Conservation (phyloP, 2,113 vertebrate species). For the Elaphurus davidianus region DNA sequence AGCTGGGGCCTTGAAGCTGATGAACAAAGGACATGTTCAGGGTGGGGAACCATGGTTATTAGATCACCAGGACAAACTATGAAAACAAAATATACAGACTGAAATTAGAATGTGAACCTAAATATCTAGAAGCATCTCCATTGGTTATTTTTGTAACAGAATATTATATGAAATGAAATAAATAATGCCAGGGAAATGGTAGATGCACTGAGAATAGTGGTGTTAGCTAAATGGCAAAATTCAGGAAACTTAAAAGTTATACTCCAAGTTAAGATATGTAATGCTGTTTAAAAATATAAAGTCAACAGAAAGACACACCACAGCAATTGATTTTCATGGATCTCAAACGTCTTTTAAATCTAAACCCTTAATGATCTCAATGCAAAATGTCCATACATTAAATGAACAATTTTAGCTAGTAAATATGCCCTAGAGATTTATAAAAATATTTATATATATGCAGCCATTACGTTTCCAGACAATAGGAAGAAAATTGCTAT, state of each 20-base stretch:
- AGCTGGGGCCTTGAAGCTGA: not conserved
- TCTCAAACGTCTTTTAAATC: conserved; percentile 90
- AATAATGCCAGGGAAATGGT: conserved; percentile 66
- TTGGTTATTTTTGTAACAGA: not conserved
- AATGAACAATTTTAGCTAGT: conserved; percentile 84
- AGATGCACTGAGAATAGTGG: conserved; percentile 91
- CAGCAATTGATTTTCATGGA: conserved; percentile 92
- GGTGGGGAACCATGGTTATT: not conserved
- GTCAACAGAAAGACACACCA: conserved; percentile 94
- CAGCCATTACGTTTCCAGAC: conserved; percentile 81
- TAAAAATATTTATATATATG: conserved; percentile 81
- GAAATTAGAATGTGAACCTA: not conserved
- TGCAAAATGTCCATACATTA: conserved; percentile 85
- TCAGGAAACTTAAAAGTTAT: conserved; percentile 96
- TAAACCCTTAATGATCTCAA: conserved; percentile 87
- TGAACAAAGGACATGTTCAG: not conserved
- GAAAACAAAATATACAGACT: not conserved
- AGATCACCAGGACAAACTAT: not conserved
- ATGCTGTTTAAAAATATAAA: conserved; percentile 97
- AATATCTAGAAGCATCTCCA: not conserved
- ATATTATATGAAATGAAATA: not conserved
- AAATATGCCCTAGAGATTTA: conserved; percentile 87
- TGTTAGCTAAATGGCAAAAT: conserved; percentile 96
- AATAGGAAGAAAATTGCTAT: conserved; percentile 82
- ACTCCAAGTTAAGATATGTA: conserved; percentile 94